These are phyloP conservation scores for Aleadryas rufinucha DNA, from an alignment of 2,113 vertebrate genomes.

Conservation along the genomic window DNA sequence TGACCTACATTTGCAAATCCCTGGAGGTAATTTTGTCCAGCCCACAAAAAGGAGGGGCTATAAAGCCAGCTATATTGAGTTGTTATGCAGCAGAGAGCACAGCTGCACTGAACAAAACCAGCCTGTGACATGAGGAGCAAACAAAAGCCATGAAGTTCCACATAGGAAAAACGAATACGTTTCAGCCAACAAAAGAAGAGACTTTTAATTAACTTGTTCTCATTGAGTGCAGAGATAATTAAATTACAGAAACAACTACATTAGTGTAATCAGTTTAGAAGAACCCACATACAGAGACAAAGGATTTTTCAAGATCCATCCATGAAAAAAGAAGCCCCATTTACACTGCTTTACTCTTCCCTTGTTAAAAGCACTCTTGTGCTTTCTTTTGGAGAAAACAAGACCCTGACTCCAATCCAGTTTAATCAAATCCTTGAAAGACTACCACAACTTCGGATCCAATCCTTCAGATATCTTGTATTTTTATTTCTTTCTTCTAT, in stretches of 20 bases:
- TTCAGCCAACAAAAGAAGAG: background rate
- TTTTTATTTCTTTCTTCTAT: background rate
- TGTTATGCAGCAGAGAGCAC: background rate
- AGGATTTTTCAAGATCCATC: background rate
- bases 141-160: background rate
- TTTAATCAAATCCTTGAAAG: background rate
- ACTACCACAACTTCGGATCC: background rate
- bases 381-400: background rate
- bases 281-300: background rate
- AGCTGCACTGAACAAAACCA: background rate
- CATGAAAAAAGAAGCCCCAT: background rate
- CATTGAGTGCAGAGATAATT: constrained; percentile 30
- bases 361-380: background rate
- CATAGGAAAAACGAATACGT: background rate
- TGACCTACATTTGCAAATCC: constrained; percentile 41
- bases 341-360: background rate
- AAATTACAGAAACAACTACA: constrained; percentile 24
- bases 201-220: constrained; percentile 27
- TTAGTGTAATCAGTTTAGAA: constrained; percentile 14
- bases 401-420: background rate
- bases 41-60: background rate
- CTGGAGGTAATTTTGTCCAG: background rate
- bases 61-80: background rate
- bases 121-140: background rate
- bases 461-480: background rate